Conservation (phyloP, 2,113 vertebrate species). For the Oreochromis niloticus region DNA sequence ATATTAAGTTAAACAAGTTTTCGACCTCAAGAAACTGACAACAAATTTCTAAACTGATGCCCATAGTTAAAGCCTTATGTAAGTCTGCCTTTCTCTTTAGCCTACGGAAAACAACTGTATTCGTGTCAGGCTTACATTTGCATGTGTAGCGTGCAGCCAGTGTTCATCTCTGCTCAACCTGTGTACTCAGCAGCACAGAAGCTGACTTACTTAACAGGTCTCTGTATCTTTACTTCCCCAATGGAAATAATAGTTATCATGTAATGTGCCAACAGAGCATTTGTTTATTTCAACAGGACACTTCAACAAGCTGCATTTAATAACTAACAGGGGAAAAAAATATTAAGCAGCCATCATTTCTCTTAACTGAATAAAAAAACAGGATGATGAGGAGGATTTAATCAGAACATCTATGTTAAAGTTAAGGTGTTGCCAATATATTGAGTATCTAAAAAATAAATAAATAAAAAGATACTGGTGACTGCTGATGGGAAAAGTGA, state of each 20-base stretch:
- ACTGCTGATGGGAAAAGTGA: not conserved
- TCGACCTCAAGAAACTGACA: not conserved
- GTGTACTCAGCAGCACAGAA: not conserved
- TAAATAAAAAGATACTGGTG: not conserved
- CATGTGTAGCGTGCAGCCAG: not conserved
- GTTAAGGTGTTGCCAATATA: not conserved
- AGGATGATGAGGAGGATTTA: not conserved
- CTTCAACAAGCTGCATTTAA: not conserved
- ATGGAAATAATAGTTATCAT: not conserved
- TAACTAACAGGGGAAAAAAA: not conserved
- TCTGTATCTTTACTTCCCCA: slow-evolving; percentile 2
- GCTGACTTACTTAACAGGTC: not conserved
- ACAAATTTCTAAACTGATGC: not conserved
- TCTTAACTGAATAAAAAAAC: not conserved
- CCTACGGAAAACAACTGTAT: not conserved
- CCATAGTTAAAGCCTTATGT: not conserved
- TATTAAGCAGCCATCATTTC: not conserved
- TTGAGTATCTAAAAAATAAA: not conserved
- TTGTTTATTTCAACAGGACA: not conserved
- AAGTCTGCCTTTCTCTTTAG: not conserved
- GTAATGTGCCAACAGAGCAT: not conserved
- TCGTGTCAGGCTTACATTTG: not conserved
- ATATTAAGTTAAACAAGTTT: not conserved
- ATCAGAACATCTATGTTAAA: not conserved
- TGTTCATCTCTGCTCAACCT: not conserved